Evolutionary conservation across 2,113 vertebrate species (phyloP).

Genomic region (Scortum barcoo): DNA sequence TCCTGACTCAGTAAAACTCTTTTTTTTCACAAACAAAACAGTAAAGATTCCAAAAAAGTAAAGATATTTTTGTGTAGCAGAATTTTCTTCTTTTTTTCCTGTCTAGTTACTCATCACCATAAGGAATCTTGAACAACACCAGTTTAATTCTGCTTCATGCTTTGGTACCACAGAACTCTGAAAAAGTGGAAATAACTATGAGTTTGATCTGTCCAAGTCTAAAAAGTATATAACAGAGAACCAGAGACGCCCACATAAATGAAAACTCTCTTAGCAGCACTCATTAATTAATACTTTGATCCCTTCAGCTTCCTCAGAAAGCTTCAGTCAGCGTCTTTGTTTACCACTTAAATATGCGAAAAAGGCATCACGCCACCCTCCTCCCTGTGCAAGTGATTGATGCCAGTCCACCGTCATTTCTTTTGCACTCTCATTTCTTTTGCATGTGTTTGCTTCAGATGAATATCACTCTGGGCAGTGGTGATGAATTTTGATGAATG

Average conservation of each 20-base stretch:
- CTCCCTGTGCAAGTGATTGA: conserved; percentile 25
- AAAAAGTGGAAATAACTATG: no score
- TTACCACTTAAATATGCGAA: conserved; percentile 14
- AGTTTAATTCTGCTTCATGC: no score
- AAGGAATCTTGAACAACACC: no score
- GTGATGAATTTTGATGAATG: conserved; percentile 75
- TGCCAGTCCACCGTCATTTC: conserved; percentile 38
- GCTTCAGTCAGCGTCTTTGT: conserved; percentile 5
- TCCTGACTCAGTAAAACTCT: no score
- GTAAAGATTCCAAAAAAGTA: no score
- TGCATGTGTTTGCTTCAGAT: conserved; percentile 55
- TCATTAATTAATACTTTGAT: background rate
- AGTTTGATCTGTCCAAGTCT: background rate
- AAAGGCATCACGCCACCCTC: background rate
- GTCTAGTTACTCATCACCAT: no score
- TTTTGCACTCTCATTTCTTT: conserved; percentile 47
- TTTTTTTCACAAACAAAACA: no score
- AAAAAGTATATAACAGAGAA: background rate
- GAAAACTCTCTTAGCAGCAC: background rate
- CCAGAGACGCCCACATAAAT: background rate
- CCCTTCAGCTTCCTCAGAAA: background rate
- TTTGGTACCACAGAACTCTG: no score
- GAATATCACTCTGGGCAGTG: conserved; percentile 44
- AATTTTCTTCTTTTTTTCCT: no score
- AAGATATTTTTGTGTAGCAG: no score